Evolutionary conservation across 2,797 vertebrate genomes (phyloP), one percentile per base, ranked within the genome.

Genomic region (Tenualosa ilisha): DNA sequence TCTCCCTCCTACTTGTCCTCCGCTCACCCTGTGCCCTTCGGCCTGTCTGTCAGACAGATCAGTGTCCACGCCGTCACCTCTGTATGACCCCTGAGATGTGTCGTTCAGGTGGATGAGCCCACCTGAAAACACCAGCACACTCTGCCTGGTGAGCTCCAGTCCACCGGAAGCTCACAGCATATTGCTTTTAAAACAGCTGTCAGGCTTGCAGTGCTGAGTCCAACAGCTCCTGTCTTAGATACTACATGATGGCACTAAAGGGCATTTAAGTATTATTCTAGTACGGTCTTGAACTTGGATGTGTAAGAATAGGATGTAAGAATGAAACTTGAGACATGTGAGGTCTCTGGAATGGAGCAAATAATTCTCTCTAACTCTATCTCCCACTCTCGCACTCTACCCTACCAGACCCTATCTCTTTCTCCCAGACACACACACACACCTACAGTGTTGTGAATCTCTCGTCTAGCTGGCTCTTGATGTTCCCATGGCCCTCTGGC

Each of bases 391-490:
- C 54, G 1, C 54, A 1, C 54, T 22, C 54, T 22, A 6, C 22
- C 54, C 54, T 56, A 3, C 3, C 31, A 31, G 31, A 31, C 31
- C 1, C 7, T 22, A 3, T 56, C 54, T 56, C 54, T 1, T 56
- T n/a, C n/a, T 20, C 22, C n/a, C n/a, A 63, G 61, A 63, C 61
- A 24, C n/a, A n/a, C 20, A 61, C 3, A n/a, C 2, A 12, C 22
- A 65, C 24, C 17, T 24, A 22, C 46, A 7, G 43, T 65, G 65
- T 63, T 56, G 79, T 61, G 84, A 86, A 53, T 81, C 81, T 61
- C 75, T 6, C 9, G 85, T 83, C 24, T 68, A 68, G 84, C 85
- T 84, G 65, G 86, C 13, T 59, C 65, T 37, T 40, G 15, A 79
- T 9, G 53, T 6, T 53, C 68, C n/a, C 50, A 24, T 20, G 68